Evolutionary conservation across 2,888 invertebrate species (phyloP).

Genomic region (Ceramica pisi): DNA sequence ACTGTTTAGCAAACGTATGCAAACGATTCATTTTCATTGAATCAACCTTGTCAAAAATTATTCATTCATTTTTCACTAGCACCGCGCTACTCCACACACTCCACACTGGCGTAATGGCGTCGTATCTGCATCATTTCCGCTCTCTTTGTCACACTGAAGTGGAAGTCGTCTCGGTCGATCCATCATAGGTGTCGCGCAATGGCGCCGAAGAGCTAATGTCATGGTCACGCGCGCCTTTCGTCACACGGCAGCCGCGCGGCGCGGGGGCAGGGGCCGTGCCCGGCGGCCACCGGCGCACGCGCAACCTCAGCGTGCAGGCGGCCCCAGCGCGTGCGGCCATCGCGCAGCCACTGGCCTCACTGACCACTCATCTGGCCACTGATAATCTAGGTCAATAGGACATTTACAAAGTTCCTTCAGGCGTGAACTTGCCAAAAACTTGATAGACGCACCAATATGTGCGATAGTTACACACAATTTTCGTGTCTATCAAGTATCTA

Average conservation of each 20-base stretch:
- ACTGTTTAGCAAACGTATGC: slow-evolving; percentile 27
- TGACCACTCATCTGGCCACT: slow-evolving; percentile 76
- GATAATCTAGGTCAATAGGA: slow-evolving; percentile 73
- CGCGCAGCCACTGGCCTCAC: slow-evolving; percentile 73
- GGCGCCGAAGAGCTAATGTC: slow-evolving; percentile 81
- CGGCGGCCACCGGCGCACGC: slow-evolving; percentile 63
- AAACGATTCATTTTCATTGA: slow-evolving; percentile 35
- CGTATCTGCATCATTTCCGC: slow-evolving; percentile 62
- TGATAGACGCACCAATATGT: slow-evolving; percentile 20
- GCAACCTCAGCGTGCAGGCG: slow-evolving; percentile 68
- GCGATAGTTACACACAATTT: slow-evolving; percentile 4
- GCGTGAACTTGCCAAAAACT: slow-evolving; percentile 56
- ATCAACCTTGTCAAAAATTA: slow-evolving; percentile 43
- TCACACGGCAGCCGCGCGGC: slow-evolving; percentile 74
- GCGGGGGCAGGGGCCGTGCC: slow-evolving; percentile 44
- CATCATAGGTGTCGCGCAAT: slow-evolving; percentile 77
- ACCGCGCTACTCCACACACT: slow-evolving; percentile 51
- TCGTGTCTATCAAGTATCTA: background rate
- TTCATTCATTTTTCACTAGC: slow-evolving; percentile 52
- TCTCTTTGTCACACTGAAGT: slow-evolving; percentile 71
- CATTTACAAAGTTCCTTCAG: slow-evolving; percentile 62
- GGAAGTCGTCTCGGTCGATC: slow-evolving; percentile 73
- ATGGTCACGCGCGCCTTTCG: slow-evolving; percentile 86
- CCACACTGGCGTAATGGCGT: slow-evolving; percentile 46
- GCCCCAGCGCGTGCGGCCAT: slow-evolving; percentile 66